These are phyloP conservation scores for Larimichthys polyactis DNA, from an alignment of 2,113 vertebrate species.

Conservation along the genomic window DNA sequence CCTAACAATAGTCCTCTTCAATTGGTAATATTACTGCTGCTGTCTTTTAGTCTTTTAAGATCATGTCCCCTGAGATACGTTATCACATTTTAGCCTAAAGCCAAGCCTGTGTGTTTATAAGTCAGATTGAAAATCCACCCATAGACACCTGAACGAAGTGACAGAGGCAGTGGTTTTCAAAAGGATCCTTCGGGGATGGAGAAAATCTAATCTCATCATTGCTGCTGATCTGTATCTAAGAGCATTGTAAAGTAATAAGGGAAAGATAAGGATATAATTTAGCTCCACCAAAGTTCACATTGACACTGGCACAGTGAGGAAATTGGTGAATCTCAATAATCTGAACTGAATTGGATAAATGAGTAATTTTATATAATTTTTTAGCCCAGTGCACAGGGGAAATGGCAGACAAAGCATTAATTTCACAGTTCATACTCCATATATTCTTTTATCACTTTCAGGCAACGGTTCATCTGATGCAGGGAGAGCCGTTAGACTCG, in stretches of 20 bases:
- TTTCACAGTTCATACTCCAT: slow-evolving; percentile 69
- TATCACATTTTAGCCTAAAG: slow-evolving; percentile 8
- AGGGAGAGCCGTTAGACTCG: slow-evolving; percentile 48
- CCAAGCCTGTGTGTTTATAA: slow-evolving; percentile 3
- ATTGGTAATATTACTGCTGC: neutral
- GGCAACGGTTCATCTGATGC: slow-evolving; percentile 37
- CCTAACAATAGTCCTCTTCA: neutral
- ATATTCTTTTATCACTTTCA: slow-evolving; percentile 52
- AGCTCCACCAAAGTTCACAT: slow-evolving; percentile 36
- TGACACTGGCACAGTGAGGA: slow-evolving; percentile 45
- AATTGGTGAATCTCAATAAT: slow-evolving; percentile 57
- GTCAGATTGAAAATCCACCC: neutral
- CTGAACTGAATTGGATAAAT: slow-evolving; percentile 55
- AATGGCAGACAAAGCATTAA: slow-evolving; percentile 62
- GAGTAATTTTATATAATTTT: slow-evolving; percentile 61
- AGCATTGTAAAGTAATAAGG: slow-evolving; percentile 25
- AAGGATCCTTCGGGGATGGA: slow-evolving; percentile 16
- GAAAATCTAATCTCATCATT: slow-evolving; percentile 40
- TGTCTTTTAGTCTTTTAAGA: neutral
- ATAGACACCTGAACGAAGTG: slow-evolving; percentile 16
- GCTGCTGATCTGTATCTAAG: slow-evolving; percentile 58
- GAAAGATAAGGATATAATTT: slow-evolving; percentile 63
- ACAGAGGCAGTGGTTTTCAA: slow-evolving; percentile 24
- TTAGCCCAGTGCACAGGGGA: slow-evolving; percentile 53
- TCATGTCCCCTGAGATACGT: neutral